phyloP scores from a whole-genome alignment of 2,797 vertebrate species.

The Amblyraja radiata region DNA sequence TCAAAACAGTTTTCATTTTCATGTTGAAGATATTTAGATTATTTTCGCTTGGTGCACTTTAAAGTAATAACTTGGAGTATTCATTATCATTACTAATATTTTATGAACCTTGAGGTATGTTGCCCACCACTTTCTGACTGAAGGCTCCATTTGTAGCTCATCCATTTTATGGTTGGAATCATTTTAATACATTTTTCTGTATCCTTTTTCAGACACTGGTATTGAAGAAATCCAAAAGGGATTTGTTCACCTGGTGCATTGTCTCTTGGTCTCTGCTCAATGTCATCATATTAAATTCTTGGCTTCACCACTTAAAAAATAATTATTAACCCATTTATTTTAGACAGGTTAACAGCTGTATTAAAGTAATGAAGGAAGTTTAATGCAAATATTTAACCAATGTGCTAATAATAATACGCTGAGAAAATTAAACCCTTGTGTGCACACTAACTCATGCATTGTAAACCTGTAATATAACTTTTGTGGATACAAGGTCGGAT shows the following conservation, averaged over 20 bases:
- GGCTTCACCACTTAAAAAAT: neutral
- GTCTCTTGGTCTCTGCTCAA: neutral
- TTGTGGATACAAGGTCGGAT: neutral
- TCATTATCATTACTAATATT: neutral
- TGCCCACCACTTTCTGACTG: neutral
- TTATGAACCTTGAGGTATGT: neutral
- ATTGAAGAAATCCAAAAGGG: neutral
- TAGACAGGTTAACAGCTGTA: constrained; percentile 2
- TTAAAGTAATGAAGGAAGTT: constrained; percentile 3
- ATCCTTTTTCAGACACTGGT: neutral
- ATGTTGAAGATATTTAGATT: neutral
- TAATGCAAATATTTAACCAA: neutral
- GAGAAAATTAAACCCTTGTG: neutral
- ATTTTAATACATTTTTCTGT: neutral
- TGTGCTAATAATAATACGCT: neutral
- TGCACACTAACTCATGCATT: neutral
- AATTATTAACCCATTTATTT: constrained; percentile 18
- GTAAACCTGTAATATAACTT: neutral
- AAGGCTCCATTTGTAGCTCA: neutral
- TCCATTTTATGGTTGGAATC: neutral
- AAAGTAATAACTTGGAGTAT: neutral
- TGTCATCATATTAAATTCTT: neutral
- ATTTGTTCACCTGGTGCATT: neutral
- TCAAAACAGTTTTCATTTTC: neutral
- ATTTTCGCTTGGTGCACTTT: neutral